phyloP scores from a whole-genome alignment of 2,888 invertebrate species.

The Andrena flavipes region DNA sequence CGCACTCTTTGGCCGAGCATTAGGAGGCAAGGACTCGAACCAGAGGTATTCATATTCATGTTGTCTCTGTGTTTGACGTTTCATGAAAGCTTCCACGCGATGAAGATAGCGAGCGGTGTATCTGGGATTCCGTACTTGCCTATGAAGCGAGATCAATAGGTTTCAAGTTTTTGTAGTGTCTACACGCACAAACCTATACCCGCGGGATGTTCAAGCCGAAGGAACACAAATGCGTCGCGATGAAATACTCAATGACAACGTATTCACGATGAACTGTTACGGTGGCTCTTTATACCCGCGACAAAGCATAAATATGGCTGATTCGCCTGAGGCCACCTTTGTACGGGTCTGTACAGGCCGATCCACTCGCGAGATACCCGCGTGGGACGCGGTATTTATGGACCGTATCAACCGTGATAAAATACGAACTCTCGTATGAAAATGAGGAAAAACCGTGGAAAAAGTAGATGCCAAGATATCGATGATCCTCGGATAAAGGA shows the following conservation, averaged over 20 bases:
- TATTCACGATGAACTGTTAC: conserved; percentile 74
- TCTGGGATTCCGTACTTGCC: neutral
- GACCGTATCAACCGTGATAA: conserved; percentile 56
- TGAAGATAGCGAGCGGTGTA: neutral
- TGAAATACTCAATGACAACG: conserved; percentile 81
- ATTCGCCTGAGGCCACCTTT: conserved; percentile 80
- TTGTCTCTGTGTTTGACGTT: neutral
- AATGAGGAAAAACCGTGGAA: conserved; percentile 61
- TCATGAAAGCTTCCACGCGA: neutral
- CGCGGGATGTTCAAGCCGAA: conserved; percentile 51
- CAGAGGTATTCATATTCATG: neutral
- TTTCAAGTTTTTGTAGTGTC: conserved; percentile 64
- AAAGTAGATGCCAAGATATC: conserved; percentile 22
- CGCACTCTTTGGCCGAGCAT: too few species aligned
- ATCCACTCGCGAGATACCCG: conserved; percentile 80
- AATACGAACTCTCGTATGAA: conserved; percentile 63
- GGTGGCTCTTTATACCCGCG: conserved; percentile 80
- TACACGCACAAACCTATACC: conserved; percentile 44
- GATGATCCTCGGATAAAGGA: conserved; percentile 15
- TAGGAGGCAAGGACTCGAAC: too few species aligned
- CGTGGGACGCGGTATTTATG: conserved; percentile 73
- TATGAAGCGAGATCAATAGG: conserved; percentile 66
- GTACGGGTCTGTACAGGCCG: conserved; percentile 75
- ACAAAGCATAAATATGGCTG: conserved; percentile 82
- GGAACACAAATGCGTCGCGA: conserved; percentile 75